Evolutionary conservation across 2,797 vertebrate genomes (phyloP), one percentile per base, ranked within the genome.

Genomic region (Sebastes matsubarae): DNA sequence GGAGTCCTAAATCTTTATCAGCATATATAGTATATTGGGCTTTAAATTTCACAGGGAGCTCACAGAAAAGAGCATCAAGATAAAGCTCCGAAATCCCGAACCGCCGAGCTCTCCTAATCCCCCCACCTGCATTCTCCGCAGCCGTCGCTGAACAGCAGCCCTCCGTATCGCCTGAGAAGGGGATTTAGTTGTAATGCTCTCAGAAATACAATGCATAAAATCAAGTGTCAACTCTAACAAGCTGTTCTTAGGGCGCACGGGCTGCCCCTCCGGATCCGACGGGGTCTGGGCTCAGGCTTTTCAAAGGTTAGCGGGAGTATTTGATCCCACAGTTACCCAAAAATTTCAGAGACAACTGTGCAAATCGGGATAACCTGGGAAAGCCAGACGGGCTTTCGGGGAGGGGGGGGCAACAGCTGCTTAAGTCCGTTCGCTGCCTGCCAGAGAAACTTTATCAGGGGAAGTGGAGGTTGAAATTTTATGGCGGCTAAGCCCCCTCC

Each of bases 151-250:
- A 72, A 84, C 73, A 80, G 82, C 87, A 82, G 89, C 79, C 81
- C 77, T 72, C 57, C 82, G 34, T 60, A 74, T 83, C 84, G 84
- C 87, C 86, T 85, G 87, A 87, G 84, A 84, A 69, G 80, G 68
- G 88, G 92, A 93, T 93, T 95, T 92, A 84, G 72, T 88, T 79
- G 85, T 91, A 90, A 94, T 86, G 87, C 87, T 80, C 77, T 90
- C 82, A 81, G 87, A 94, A 94, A 94, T 77, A 88, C 89, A 89
- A 90, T 66, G 87, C 88, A 87, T 83, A 81, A 94, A 94, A 92
- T 87, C 72, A 87, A 91, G 88, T 87, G 92, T 94, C 88, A 87
- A 87, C 90, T 93, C 89, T 88, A 93, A 95, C 92, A 93, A 93
- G 91, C 91, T 85, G 88, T 84, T 90, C 86, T 88, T 22, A 38